Percentiles rank a stretch among this genome's conserved stretches.
Conservation (phyloP, 2,888 invertebrate genomes). For the Lissonota sp. region DNA sequence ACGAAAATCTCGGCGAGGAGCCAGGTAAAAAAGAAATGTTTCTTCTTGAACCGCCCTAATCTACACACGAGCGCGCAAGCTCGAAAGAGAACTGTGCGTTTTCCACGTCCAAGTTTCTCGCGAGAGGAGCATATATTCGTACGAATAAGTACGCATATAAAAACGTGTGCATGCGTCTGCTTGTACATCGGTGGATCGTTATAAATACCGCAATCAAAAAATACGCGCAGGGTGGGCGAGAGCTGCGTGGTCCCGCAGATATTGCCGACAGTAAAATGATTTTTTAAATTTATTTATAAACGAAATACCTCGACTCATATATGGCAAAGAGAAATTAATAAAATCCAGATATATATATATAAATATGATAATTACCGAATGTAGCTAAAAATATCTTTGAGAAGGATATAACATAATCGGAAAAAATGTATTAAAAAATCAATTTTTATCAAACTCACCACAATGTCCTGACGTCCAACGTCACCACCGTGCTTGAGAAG, state of each 20-base stretch:
- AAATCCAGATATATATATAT: background rate
- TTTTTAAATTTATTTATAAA: background rate
- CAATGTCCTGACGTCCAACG: constrained; percentile 90
- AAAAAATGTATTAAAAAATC: background rate
- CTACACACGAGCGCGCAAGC: background rate
- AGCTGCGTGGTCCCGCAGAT: constrained; percentile 19
- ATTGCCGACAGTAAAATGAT: constrained; percentile 24
- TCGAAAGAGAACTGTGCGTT: constrained; percentile 10
- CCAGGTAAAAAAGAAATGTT: too few species aligned
- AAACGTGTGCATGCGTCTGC: constrained; percentile 15
- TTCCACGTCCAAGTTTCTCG: constrained; percentile 10
- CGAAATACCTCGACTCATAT: background rate
- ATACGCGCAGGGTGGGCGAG: constrained; percentile 49
- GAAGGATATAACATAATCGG: background rate
- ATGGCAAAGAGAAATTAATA: background rate
- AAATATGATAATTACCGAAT: background rate
- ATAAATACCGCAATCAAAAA: constrained; percentile 48
- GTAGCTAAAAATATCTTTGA: background rate
- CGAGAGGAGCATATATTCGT: constrained; percentile 3
- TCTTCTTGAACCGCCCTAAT: too few species aligned
- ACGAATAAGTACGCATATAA: background rate
- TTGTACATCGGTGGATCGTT: constrained; percentile 37
- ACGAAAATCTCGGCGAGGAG: too few species aligned
- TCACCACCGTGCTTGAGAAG: constrained; percentile 89
- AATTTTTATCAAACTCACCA: constrained; percentile 85